Base-by-base conservation (phyloP, 1,140 invertebrate genomes). In the Meloidogyne chitwoodi region DNA sequence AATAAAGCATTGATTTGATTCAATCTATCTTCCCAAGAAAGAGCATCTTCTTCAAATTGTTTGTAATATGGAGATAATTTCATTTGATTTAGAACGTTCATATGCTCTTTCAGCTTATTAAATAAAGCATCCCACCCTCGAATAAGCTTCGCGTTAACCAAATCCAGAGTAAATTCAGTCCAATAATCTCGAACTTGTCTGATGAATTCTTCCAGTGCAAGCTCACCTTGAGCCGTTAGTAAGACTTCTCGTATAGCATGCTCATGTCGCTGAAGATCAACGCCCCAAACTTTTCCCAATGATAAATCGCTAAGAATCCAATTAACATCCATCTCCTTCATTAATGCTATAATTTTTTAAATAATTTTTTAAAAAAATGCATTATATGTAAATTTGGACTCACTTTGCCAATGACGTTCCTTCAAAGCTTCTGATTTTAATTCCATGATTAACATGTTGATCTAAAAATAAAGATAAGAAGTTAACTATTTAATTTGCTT, bases 81-180 rank as follows among this genome's bases (percentile, higher is more conserved):
- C 97, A 99, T 99, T 31, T 96, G 96, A 38, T 95, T 93, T 3
- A 99, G 93, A 12, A 34, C 41, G 96, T 88, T 99, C 95, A 88
- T 98, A 98, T 4, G 96, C 56, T 84, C 83, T 48, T 87, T 84
- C 5, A 99, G 95, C 90, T 98, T 99, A 88, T 95, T 98, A 88
- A 99, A 99, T 0, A 99, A 90, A 89, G 99, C 97, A 88, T 99
- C 97, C 97, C 97, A 99, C 41, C 96, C 96, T 80, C 95, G 91
- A 82, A 99, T 99, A 61, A 99, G 91, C 81, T 93, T 92, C 87
- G 96, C 98, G 88, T 99, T 99, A 74, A 99, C 93, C 77, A 99
- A 88, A 85, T 99, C 97, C 72, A 99, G 89, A 86, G 97, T 94
- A 88, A 99, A 99, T 65, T 92, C 94, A 87, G 97, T 94, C 97